Percentiles rank a stretch among this genome's conserved stretches.
Conservation (phyloP, 2,888 invertebrate genomes). For the Minunthozetes semirufus region DNA sequence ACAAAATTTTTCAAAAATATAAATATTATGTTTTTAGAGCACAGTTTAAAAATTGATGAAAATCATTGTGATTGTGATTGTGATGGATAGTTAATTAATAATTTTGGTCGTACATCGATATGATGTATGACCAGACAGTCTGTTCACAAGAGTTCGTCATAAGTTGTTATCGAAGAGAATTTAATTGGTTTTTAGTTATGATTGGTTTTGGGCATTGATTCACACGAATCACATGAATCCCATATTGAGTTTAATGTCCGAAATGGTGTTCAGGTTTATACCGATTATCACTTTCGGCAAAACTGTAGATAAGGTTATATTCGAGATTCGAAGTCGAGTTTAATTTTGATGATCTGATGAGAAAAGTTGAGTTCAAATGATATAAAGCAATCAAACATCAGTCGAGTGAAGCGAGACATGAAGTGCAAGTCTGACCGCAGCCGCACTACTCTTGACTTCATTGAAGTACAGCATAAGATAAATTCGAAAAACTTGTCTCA, state of each 20-base stretch:
- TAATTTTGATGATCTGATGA: conserved; percentile 9
- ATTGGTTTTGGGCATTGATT: no score
- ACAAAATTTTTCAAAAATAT: no score
- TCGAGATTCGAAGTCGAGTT: neutral
- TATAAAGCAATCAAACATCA: conserved; percentile 23
- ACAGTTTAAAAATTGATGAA: no score
- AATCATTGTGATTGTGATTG: no score
- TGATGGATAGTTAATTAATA: no score
- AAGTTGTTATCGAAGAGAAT: no score
- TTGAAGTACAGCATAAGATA: conserved; percentile 4
- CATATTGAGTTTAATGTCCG: neutral
- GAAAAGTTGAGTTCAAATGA: neutral
- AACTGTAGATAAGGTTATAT: conserved; percentile 13
- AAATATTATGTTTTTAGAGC: no score
- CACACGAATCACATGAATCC: neutral
- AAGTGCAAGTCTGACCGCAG: conserved; percentile 26
- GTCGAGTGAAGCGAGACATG: conserved; percentile 25
- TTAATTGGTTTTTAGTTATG: no score
- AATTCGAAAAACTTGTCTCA: conserved; percentile 27
- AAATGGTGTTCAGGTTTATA: neutral
- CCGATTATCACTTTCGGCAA: neutral
- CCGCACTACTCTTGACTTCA: neutral
- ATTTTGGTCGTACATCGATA: no score
- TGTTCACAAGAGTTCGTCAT: no score
- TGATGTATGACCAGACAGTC: no score